Evolutionary conservation across 2,888 invertebrate species (phyloP), one percentile per base, ranked within the genome.

Genomic region (Macrostomum cliftonense): DNA sequence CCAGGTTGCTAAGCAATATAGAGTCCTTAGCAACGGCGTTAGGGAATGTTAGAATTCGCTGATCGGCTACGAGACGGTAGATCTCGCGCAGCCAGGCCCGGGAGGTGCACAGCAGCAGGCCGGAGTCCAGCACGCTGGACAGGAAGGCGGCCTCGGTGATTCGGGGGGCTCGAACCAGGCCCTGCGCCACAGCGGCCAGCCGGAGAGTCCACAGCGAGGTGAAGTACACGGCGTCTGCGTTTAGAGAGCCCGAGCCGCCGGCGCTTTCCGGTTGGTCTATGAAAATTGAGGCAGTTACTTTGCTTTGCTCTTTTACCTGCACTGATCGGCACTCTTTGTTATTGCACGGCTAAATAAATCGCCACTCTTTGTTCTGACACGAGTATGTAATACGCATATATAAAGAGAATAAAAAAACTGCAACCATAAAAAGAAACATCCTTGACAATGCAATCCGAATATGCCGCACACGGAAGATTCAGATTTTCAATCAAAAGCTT

Each of bases 171-270:
- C 28, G 28, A 28, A 28, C 28, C 28, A 28, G 28, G 28, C 28
- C 28, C 28, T 28, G 28, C 28, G 28, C 28, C 28, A 28, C 28
- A 4, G 28, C 28, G 9, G 28, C 28, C 28, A 91, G 73, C 42
- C 84, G 71, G 19, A 91, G 70, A 0, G 85, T 82, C 0, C 85
- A 80, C 63, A 86, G 87, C 0, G 85, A 83, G 1, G 88, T 84
- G 54, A 89, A 71, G 64, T 91, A 91, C 39, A 91, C 82, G 19
- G 89, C 89, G 70, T 91, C 91, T 1, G 88, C 89, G 68, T 91
- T 91, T 75, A 91, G 82, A 42, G 28, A 28, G 5, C 28, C 28
- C 5, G 28, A 4, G 28, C 28, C 28, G 28, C 28, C 36, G 21
- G n/a, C 4, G 21, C n/a, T 14, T 4, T 19, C 20, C 9, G 37